Conservation (phyloP, 2,797 vertebrate genomes). For the Serranus cabrilla region DNA sequence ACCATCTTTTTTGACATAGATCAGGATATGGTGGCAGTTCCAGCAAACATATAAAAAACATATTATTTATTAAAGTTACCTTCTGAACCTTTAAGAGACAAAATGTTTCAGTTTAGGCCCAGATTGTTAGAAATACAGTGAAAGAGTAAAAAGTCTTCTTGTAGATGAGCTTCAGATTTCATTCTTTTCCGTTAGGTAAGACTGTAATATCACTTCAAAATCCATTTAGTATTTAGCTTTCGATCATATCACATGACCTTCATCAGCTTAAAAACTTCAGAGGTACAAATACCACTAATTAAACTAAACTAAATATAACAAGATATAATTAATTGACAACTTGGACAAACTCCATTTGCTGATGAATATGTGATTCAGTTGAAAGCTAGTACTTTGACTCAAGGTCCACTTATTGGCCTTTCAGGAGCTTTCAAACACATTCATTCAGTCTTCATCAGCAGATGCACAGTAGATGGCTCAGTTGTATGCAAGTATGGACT, state of each 20-base stretch:
- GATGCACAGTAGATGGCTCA: background rate
- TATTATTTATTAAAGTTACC: too few relatives aligned
- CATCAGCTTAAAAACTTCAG: background rate
- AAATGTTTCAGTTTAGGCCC: background rate
- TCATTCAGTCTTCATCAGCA: background rate
- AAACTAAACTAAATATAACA: background rate
- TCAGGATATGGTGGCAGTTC: too few relatives aligned
- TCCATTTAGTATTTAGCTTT: background rate
- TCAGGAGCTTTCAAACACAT: background rate
- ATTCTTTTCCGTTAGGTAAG: background rate
- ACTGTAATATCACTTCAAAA: background rate
- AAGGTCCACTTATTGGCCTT: background rate
- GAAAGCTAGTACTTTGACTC: background rate
- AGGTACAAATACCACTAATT: background rate
- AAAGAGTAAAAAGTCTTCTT: background rate
- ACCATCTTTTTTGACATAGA: too few relatives aligned
- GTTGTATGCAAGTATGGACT: background rate
- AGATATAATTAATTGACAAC: background rate
- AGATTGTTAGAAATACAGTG: background rate
- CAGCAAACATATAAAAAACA: too few relatives aligned
- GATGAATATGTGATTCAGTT: background rate
- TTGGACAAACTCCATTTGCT: background rate
- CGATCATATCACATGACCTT: background rate
- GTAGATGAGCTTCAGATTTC: background rate
- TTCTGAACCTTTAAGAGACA: background rate